Evolutionary conservation across 1,140 invertebrate genomes (phyloP).

Genomic region (Dysdera silvatica): DNA sequence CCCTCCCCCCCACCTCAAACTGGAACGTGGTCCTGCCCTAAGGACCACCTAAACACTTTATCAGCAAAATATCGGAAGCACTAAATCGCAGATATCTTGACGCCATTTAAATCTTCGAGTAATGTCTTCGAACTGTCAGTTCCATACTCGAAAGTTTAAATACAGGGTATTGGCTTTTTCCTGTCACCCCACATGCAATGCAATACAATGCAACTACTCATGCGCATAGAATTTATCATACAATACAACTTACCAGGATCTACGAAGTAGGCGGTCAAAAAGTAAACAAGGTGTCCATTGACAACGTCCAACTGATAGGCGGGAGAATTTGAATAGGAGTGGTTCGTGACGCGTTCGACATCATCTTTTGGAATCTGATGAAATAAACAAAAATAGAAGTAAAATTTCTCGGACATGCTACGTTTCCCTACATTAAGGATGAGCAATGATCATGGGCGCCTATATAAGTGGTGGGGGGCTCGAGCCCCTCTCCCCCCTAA

Average conservation of each 20-base stretch:
- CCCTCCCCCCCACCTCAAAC: no score
- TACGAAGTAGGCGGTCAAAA: constrained; percentile 15
- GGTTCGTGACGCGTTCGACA: constrained; percentile 5
- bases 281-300: constrained; percentile 15
- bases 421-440: no score
- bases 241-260: constrained; percentile 22
- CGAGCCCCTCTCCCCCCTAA: no score
- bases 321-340: not conserved
- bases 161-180: not conserved
- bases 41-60: no score
- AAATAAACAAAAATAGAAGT: no score
- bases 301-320: constrained; percentile 16
- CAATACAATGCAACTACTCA: not conserved
- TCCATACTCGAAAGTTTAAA: not conserved
- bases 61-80: not conserved
- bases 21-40: no score
- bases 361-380: constrained; percentile 21
- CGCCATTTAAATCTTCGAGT: not conserved
- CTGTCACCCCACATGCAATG: not conserved
- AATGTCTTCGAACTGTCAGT: not conserved
- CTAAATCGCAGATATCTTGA: not conserved
- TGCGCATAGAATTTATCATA: not conserved
- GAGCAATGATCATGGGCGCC: no score
- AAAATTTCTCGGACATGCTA: no score
- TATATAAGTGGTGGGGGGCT: no score